Base-by-base conservation (phyloP, 1,140 invertebrate species). In the Drosophila virilis region DNA sequence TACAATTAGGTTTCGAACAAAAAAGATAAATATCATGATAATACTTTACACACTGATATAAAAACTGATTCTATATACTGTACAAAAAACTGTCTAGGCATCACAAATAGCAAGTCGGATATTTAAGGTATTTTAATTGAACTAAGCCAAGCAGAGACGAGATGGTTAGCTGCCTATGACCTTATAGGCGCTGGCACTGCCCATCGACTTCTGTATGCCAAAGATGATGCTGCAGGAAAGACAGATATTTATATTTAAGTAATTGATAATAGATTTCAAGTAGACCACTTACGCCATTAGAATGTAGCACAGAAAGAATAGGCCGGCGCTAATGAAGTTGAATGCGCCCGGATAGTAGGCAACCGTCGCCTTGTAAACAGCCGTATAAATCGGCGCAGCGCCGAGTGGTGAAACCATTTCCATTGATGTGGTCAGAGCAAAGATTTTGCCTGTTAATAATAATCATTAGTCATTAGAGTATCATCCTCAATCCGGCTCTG, bases 371-470 rank as follows among this genome's bases (percentile, higher is more conserved):
- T 93, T 93, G 52, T 96, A 96, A 10, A 96, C 89, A 1, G 93
- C 84, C 37, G 94, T 94, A 69, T 95, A 96, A 0, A 96, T 60
- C 1, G 94, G 93, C 2, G 94, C 93, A 10, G 94, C 93, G 5
- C 93, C 83, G 9, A 96, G 81, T 7, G 95, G 94, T 17, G 93
- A 92, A 7, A 96, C 78, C 8, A 94, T 94, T 91, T 96, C 95
- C 66, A 95, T 90, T 0, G 93, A 94, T 6, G 94, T 94, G 72
- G 94, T 94, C 15, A 96, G 77, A 0, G 95, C 94, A 66, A 95
- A 95, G 33, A 95, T 93, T 92, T 94, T 94, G 17, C 94, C 94
- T 94, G 33, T 13, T 38, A 7, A 8, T 2, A 0, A 4, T 28
- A 28, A 28, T 4, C 22, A 28, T 28, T 28, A 28, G 22, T 28